These are phyloP conservation scores for Eupithecia dodoneata DNA, from an alignment of 2,888 invertebrate species.

Conservation along the genomic window DNA sequence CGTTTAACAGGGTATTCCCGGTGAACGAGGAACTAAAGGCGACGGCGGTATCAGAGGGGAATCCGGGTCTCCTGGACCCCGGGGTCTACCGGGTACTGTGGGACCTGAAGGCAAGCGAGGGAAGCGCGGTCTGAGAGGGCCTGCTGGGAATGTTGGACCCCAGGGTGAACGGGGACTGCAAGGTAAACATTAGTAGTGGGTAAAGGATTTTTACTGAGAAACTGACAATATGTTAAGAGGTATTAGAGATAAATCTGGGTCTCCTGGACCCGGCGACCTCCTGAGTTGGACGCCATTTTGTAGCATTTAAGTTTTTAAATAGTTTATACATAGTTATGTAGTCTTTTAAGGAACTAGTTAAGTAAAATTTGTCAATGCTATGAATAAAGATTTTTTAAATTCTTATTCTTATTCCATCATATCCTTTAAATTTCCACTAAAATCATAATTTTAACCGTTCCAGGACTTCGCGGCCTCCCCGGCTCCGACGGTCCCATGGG, in stretches of 20 bases:
- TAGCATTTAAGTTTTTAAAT: no score
- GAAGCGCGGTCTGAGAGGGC: constrained; percentile 90
- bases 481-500: constrained; percentile 91
- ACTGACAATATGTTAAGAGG: no score
- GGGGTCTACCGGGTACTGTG: constrained; percentile 89
- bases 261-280: no score
- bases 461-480: constrained; percentile 87
- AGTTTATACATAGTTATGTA: no score
- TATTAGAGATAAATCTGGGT: no score
- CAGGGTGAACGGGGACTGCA: constrained; percentile 89
- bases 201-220: no score
- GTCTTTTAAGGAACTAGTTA: no score
- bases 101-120: constrained; percentile 93
- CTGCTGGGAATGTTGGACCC: constrained; percentile 88
- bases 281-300: no score
- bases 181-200: constrained; percentile 2
- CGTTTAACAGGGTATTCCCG: constrained; percentile 86
- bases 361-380: no score
- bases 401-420: no score
- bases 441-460: background rate
- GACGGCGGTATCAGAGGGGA: constrained; percentile 91
- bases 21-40: constrained; percentile 92
- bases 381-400: no score
- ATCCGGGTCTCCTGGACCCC: constrained; percentile 87
- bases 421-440: no score